Evolutionary conservation across 2,113 vertebrate genomes (phyloP), one percentile per base, ranked within the genome.

Genomic region (Vidua chalybeata): DNA sequence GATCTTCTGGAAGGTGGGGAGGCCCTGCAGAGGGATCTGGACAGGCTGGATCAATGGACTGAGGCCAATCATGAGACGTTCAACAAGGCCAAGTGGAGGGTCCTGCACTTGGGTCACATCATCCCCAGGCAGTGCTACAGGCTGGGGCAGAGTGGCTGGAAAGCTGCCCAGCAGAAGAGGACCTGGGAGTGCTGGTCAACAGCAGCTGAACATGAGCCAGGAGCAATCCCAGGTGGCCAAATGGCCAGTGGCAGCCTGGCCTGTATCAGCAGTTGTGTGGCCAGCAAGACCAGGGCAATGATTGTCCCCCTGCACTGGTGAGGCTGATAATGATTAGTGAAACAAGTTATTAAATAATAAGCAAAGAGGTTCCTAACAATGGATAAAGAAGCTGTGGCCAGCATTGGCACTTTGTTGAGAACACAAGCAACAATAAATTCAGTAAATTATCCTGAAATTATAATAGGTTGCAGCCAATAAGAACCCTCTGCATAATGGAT

Each of bases 81-180:
- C n/a, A 43, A 20, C 12, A 28, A 37, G 59, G 35, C 23, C 0
- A 11, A 24, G 17, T 45, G 52, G 2, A 0, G 0, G 18, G 11
- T 69, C 11, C 62, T 49, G 52, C 20, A 4, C 2, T 18, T 33
- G 8, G 2, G 16, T n/a, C 58, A 11, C 58, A 55, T 37, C 41
- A 30, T 22, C 8, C 10, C 15, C 28, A 45, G 15, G 4, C 54
- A 39, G 28, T 39, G 24, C 23, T 13, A 2, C 23, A 39, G 46
- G 37, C 28, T 52, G 61, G n/a, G 69, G 9, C 33, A 46, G 49
- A 31, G 46, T 52, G 52, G 0, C 69, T 67, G 46, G 23, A 61
- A 67, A 61, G 6, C 46, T 82, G 16, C 15, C 1, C 2, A 1
- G 11, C 1, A 3, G 15, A 24, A n/a, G 52, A 46, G 33, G 15